Evolutionary conservation across 2,888 invertebrate species (phyloP), one percentile per base, ranked within the genome.

Genomic region (Brachycybe producta): DNA sequence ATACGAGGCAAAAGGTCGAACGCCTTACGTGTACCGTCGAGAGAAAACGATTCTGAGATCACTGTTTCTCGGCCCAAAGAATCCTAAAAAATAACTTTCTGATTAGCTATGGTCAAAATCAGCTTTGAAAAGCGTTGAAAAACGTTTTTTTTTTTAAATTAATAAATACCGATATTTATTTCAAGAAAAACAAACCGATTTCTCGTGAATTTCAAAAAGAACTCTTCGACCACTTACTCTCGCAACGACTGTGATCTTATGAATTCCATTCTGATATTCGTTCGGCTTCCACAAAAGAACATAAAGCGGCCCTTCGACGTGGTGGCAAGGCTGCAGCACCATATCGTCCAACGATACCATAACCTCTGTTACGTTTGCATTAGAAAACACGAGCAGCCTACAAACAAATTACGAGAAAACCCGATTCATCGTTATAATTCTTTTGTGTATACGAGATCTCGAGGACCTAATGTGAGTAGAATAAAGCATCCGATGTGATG

Each of bases 381-480:
- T 70, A 53, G 85, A 84, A 69, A 87, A 90, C 30, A 79, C 80
- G 57, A 90, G 67, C 57, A 87, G 71, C 65, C 90, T 81, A 63
- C 38, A 68, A 68, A 55, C 54, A 52, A 58, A 52, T 50, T n/a
- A n/a, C n/a, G n/a, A n/a, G n/a, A n/a, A n/a, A n/a, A n/a, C n/a
- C n/a, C n/a, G n/a, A n/a, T n/a, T n/a, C n/a, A n/a, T n/a, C n/a
- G n/a, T n/a, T n/a, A n/a, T n/a, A n/a, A n/a, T n/a, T n/a, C n/a
- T n/a, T n/a, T n/a, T n/a, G n/a, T n/a, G n/a, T n/a, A n/a, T n/a
- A n/a, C n/a, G n/a, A n/a, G n/a, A n/a, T n/a, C n/a, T n/a, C n/a
- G n/a, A n/a, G 48, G 41, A 79, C 79, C 81, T 76, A 56, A 90
- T 79, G 66, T 87, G 82, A 43, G 82, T 80, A 1, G 88, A 90